Base-by-base conservation (phyloP, 2,888 invertebrate species). In the Didymodactylos carnosus region DNA sequence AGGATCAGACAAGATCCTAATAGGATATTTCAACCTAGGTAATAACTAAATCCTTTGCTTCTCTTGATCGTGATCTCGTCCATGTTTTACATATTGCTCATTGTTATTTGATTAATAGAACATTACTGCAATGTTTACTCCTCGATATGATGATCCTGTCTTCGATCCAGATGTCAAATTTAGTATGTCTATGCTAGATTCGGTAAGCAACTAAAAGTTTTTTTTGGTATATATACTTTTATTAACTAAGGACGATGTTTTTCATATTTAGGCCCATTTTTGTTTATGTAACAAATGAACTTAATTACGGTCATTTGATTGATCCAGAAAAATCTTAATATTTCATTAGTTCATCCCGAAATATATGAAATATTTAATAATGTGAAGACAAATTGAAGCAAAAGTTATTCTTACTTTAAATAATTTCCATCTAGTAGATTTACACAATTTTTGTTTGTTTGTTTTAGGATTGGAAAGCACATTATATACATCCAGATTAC, bases 151-250 rank as follows among this genome's bases (percentile, higher is more conserved):
- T 78, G 87, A 87, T 39, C 80, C 89, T 27, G n/a, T 76, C 84
- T 39, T 79, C 19, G 97, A 98, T 83, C 86, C 92, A 1, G 97
- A 98, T 80, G 97, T 98, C 94, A 89, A 92, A 1, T 90, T 98
- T 83, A 87, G 87, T 40, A 14, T 69, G 39, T 29, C 40, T 3
- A 23, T 62, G n/a, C 40, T 62, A 72, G 27, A 40, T 13, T 40
- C n/a, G 29, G 72, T 72, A 72, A n/a, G 19, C 62, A 53, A 53
- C 14, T n/a, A 23, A 62, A 16, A 43, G 29, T 23, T 29, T 35
- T 43, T 13, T 39, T 39, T 41, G 25, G 39, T 53, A n/a, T n/a
- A n/a, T n/a, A n/a, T n/a, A n/a, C n/a, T n/a, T 51, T 72, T 29
- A 14, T 16, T 46, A n/a, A 27, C 43, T 69, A 14, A 23, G 11